phyloP scores from a whole-genome alignment of 1,140 invertebrate genomes.

The Bombus waltoni region DNA sequence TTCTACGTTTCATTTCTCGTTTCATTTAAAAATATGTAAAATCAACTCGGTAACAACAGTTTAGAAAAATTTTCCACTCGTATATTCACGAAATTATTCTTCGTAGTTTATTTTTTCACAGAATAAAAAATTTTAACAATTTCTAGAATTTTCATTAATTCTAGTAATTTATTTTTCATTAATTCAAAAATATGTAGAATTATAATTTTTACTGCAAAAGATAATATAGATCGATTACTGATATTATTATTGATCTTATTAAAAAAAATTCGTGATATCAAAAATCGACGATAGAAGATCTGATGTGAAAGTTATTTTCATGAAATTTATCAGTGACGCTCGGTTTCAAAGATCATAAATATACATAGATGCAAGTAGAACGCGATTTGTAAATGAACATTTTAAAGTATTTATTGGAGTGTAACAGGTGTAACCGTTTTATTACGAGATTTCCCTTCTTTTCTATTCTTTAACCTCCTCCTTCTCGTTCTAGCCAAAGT shows the following conservation, averaged over 20 bases:
- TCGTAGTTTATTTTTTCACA: not conserved
- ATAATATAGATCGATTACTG: not conserved
- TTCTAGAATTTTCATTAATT: not conserved
- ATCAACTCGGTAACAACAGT: not conserved
- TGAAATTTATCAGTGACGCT: not conserved
- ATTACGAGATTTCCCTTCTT: slow-evolving; percentile 51
- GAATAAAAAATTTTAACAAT: not conserved
- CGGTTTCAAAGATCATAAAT: not conserved
- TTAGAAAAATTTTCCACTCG: not conserved
- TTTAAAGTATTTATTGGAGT: slow-evolving; percentile 44
- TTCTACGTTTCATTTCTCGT: not conserved
- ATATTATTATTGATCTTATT: not conserved
- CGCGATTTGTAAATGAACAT: slow-evolving; percentile 42
- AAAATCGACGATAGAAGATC: not conserved
- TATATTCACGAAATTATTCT: not conserved
- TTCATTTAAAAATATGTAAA: not conserved
- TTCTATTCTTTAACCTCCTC: slow-evolving; percentile 3
- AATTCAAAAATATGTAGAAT: not conserved
- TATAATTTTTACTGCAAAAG: not conserved
- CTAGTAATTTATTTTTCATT: no score
- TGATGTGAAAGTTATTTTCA: slow-evolving; percentile 1
- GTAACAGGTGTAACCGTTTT: slow-evolving; percentile 63
- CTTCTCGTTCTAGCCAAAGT: not conserved
- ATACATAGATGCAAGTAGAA: slow-evolving; percentile 45
- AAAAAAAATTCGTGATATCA: not conserved